These are phyloP conservation scores for Euzetes globulus DNA, from an alignment of 2,888 invertebrate genomes.

Conservation along the genomic window DNA sequence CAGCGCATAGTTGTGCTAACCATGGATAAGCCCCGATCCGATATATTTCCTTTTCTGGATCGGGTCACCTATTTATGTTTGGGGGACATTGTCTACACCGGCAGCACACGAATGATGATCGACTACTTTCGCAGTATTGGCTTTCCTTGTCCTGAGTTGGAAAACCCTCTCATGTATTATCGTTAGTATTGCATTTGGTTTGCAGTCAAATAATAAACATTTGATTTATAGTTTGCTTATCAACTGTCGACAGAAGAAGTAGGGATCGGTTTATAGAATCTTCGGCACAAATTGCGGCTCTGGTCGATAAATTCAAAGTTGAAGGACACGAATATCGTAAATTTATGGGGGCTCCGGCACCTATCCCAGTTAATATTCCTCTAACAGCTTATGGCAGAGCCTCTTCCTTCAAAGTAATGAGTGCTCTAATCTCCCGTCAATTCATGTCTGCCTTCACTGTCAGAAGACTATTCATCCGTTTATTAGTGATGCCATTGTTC, in stretches of 20 bases:
- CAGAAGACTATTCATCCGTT: constrained; percentile 64
- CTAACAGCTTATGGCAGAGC: constrained; percentile 66
- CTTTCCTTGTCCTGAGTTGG: constrained; percentile 90
- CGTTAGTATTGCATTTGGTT: constrained; percentile 55
- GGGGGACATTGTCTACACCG: constrained; percentile 53
- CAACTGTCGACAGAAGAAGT: constrained; percentile 69
- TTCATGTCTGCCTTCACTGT: constrained; percentile 50
- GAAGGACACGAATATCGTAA: constrained; percentile 72
- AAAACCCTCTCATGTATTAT: constrained; percentile 97
- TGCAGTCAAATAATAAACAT: not conserved
- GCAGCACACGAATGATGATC: constrained; percentile 81
- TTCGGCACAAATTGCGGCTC: constrained; percentile 79
- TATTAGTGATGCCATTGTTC: constrained; percentile 59
- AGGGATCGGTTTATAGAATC: constrained; percentile 87
- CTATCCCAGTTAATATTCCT: constrained; percentile 59
- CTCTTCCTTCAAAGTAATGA: constrained; percentile 59
- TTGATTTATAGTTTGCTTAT: constrained; percentile 58
- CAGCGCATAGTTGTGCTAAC: constrained; percentile 82
- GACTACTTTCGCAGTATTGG: constrained; percentile 92
- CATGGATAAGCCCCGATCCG: constrained; percentile 85
- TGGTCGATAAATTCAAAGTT: constrained; percentile 81
- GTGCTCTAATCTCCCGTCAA: constrained; percentile 52
- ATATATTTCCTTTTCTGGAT: constrained; percentile 91
- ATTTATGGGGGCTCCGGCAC: constrained; percentile 45
- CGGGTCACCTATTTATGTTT: constrained; percentile 80